Percentiles rank a stretch among this genome's conserved stretches.
Evolutionary conservation across 2,113 vertebrate genomes (phyloP).

Genomic region (Pardalotus punctatus): DNA sequence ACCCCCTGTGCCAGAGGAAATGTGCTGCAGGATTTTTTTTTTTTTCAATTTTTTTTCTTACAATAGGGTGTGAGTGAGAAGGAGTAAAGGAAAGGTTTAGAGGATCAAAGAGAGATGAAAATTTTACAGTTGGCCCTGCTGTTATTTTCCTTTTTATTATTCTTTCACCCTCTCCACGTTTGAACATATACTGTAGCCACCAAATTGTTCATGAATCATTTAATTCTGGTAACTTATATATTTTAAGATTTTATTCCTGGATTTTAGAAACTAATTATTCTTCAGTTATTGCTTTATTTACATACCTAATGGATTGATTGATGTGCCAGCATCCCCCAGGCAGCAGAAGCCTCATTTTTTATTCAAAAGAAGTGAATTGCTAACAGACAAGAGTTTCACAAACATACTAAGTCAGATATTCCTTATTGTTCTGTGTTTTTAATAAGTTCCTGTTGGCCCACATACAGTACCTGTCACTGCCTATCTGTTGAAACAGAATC

Average conservation of each 20-base stretch:
- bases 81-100: background rate
- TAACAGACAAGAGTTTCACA: slow-evolving; percentile 42
- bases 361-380: slow-evolving; percentile 22
- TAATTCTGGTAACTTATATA: slow-evolving; percentile 28
- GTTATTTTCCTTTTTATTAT: background rate
- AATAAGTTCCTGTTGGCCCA: slow-evolving; percentile 31
- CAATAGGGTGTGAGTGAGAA: background rate
- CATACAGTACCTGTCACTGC: background rate
- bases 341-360: background rate
- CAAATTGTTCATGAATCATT: background rate
- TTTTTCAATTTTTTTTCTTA: fast-evolving
- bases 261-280: slow-evolving; percentile 59
- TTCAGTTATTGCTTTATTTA: slow-evolving; percentile 66
- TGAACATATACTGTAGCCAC: background rate
- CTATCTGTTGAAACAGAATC: background rate
- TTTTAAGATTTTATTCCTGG: slow-evolving; percentile 35
- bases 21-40: background rate
- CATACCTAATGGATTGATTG: slow-evolving; percentile 57
- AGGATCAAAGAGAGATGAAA: background rate
- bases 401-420: background rate
- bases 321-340: slow-evolving; percentile 26
- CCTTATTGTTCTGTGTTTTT: slow-evolving; percentile 2
- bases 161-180: background rate
- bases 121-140: background rate
- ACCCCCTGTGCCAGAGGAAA: slow-evolving; percentile 48